A percentile compares a stretch with the other conserved stretches of the same genome.
These are phyloP conservation scores for Endomychus coccineus DNA, from an alignment of 2,888 invertebrate genomes.

Conservation along the genomic window DNA sequence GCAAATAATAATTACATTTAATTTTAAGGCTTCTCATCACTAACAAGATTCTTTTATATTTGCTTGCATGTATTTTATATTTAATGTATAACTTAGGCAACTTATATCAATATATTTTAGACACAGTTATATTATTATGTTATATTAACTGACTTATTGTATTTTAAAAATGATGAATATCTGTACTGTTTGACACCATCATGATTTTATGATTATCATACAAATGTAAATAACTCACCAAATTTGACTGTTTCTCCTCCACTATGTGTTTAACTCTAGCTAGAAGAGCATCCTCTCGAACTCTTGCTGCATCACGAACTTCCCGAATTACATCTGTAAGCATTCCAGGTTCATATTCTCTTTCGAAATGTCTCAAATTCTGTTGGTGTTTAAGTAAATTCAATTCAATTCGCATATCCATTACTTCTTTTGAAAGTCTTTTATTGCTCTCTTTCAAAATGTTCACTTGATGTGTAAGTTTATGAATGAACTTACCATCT, in stretches of 20 bases:
- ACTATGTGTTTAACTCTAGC: constrained; percentile 54
- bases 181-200: too few relatives aligned
- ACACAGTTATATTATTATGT: too few relatives aligned
- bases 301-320: constrained; percentile 63
- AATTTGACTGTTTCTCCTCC: constrained; percentile 47
- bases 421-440: constrained; percentile 66
- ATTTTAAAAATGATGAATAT: too few relatives aligned
- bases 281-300: constrained; percentile 64
- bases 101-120: too few relatives aligned
- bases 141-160: too few relatives aligned
- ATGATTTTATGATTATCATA: too few relatives aligned
- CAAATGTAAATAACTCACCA: constrained; percentile 33
- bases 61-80: too few relatives aligned
- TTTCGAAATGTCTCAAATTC: constrained; percentile 34
- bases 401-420: constrained; percentile 61
- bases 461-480: constrained; percentile 66
- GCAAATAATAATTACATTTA: too few relatives aligned
- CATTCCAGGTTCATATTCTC: constrained; percentile 63
- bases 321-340: constrained; percentile 65
- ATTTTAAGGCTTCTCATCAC: too few relatives aligned
- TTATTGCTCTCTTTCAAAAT: constrained; percentile 64
- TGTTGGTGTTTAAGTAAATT: constrained; percentile 39
- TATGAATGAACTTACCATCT: constrained; percentile 53
- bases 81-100: too few relatives aligned
- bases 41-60: too few relatives aligned